Conservation (phyloP, 2,888 invertebrate genomes). For the Chalcosyrphus nemorum region DNA sequence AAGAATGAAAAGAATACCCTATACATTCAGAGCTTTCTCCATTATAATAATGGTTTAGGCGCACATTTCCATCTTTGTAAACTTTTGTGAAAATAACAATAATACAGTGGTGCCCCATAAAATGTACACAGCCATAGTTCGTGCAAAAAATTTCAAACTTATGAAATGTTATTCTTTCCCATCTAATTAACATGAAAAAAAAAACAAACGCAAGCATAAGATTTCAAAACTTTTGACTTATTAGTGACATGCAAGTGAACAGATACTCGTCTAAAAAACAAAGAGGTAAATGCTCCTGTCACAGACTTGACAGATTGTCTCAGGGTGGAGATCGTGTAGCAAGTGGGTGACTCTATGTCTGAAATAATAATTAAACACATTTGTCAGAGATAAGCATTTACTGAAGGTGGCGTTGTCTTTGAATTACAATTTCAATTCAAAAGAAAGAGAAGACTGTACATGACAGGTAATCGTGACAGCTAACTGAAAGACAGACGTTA, state of each 20-base stretch:
- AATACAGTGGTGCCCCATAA: background rate
- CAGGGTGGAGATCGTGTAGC: conserved; percentile 52
- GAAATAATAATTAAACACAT: background rate
- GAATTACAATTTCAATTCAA: conserved; percentile 45
- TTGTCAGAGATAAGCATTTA: conserved; percentile 38
- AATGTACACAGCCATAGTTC: background rate
- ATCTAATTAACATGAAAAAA: conserved; percentile 44
- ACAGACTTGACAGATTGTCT: conserved; percentile 61
- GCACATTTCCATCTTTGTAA: background rate
- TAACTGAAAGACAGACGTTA: conserved; percentile 5
- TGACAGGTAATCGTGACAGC: conserved; percentile 34
- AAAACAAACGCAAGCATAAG: conserved; percentile 5
- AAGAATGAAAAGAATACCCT: background rate
- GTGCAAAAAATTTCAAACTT: conserved; percentile 11
- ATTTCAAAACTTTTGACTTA: conserved; percentile 52
- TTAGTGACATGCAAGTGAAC: conserved; percentile 52
- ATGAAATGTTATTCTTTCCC: conserved; percentile 38
- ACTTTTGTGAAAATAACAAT: background rate
- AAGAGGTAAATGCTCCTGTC: conserved; percentile 29
- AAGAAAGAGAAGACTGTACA: conserved; percentile 4
- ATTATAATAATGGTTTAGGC: background rate
- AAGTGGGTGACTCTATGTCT: conserved; percentile 15
- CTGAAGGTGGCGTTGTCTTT: conserved; percentile 43
- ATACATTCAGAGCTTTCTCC: conserved; percentile 22
- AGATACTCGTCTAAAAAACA: background rate